These are phyloP conservation scores for Chaetodon trifascialis DNA, from an alignment of 2,113 vertebrate genomes.

Conservation along the genomic window DNA sequence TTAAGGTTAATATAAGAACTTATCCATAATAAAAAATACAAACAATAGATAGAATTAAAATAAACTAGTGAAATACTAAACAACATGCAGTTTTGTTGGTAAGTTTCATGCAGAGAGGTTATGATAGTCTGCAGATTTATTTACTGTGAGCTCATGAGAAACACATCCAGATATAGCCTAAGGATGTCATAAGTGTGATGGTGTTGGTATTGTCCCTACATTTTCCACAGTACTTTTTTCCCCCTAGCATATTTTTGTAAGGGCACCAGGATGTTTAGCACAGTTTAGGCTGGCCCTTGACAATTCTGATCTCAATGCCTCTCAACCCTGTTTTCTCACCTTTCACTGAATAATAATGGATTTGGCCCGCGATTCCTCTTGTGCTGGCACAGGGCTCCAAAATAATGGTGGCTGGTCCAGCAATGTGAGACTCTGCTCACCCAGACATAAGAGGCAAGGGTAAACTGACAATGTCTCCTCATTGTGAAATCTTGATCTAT, in stretches of 20 bases:
- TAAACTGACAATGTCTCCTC: background rate
- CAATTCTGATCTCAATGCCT: conserved; percentile 42
- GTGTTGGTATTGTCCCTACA: background rate
- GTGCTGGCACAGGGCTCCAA: conserved; percentile 36
- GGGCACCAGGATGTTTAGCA: conserved; percentile 11
- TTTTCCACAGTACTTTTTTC: background rate
- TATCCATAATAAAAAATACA: no score
- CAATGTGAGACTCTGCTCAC: conserved; percentile 6
- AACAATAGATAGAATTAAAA: no score
- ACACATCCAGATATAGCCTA: background rate
- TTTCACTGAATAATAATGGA: conserved; percentile 63
- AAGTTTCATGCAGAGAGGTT: background rate
- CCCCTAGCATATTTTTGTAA: conserved; percentile 12
- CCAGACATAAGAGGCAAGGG: conserved; percentile 6
- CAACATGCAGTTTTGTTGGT: no score
- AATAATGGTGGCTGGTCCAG: conserved; percentile 11
- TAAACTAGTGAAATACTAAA: no score
- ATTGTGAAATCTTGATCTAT: background rate
- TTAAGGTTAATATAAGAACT: no score
- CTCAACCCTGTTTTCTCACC: conserved; percentile 56
- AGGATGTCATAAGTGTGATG: background rate
- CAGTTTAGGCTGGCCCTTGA: conserved; percentile 14
- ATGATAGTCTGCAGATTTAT: background rate
- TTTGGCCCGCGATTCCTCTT: conserved; percentile 44
- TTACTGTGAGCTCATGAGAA: background rate